A percentile compares a stretch with the other conserved stretches of the same genome.
phyloP scores from a whole-genome alignment of 2,113 vertebrate species.

The Nannobrachium achirus region DNA sequence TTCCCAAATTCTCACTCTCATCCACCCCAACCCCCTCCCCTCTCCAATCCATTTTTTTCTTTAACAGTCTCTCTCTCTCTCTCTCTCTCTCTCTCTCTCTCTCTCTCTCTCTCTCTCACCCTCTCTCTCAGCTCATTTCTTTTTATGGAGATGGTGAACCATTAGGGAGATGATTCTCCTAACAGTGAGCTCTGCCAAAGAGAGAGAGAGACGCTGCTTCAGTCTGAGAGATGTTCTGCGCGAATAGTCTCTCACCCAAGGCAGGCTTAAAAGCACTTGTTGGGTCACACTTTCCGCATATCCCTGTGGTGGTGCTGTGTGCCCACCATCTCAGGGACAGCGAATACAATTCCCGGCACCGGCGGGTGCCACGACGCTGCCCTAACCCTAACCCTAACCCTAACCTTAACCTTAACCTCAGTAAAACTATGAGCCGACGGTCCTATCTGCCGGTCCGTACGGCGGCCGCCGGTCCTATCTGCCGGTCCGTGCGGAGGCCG shows the following conservation, averaged over 20 bases:
- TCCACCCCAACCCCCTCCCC: constrained; percentile 21
- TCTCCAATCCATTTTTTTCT: too few relatives aligned
- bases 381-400: too few relatives aligned
- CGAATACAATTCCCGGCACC: too few relatives aligned
- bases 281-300: constrained; percentile 10
- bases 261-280: background rate
- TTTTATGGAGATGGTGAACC: constrained; percentile 56
- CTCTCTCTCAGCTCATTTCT: constrained; percentile 23
- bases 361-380: too few relatives aligned
- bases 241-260: constrained; percentile 7
- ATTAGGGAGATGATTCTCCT: constrained; percentile 81
- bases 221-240: constrained; percentile 14
- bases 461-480: too few relatives aligned
- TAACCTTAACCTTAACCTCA: too few relatives aligned
- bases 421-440: too few relatives aligned
- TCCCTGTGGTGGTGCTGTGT: constrained; percentile 50
- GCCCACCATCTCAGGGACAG: constrained; percentile 19
- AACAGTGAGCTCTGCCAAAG: constrained; percentile 21
- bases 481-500: too few relatives aligned
- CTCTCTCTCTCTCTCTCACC: constrained; percentile 3
- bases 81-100: background rate
- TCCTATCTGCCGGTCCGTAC: too few relatives aligned
- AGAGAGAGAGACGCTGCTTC: background rate
- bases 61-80: background rate
- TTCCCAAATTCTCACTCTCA: background rate